Percentiles rank a stretch among this genome's conserved stretches.
phyloP scores from a whole-genome alignment of 1,140 invertebrate species.

The Octopus sinensis region DNA sequence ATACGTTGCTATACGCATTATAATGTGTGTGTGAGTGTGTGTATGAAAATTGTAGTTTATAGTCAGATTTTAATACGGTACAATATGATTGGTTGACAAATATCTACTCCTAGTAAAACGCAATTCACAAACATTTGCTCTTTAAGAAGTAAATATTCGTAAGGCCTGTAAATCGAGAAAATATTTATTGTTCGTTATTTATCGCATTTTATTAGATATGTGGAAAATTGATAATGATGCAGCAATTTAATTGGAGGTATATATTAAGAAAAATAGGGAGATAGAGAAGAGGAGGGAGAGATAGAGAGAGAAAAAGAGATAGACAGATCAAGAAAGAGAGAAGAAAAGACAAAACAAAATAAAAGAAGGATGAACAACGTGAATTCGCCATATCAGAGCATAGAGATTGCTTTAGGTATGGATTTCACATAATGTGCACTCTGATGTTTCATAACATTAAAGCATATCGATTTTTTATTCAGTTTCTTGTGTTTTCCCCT shows the following conservation, averaged over 20 bases:
- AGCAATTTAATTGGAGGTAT: background rate
- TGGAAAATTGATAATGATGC: background rate
- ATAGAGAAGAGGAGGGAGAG: constrained; percentile 8
- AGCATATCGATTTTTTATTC: too few relatives aligned
- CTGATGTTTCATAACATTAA: too few relatives aligned
- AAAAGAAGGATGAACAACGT: too few relatives aligned
- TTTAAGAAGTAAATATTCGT: background rate
- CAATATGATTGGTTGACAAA: background rate
- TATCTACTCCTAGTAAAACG: background rate
- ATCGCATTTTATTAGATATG: background rate
- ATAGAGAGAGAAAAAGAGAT: constrained; percentile 6
- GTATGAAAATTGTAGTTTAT: too few relatives aligned
- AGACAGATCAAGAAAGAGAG: background rate
- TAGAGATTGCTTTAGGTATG: too few relatives aligned
- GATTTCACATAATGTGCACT: too few relatives aligned
- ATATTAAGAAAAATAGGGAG: background rate
- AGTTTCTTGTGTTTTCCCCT: too few relatives aligned
- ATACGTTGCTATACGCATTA: too few relatives aligned
- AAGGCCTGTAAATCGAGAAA: background rate
- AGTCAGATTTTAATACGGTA: too few relatives aligned
- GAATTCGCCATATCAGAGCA: too few relatives aligned
- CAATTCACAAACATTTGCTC: background rate
- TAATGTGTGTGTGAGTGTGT: too few relatives aligned
- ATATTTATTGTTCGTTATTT: background rate
- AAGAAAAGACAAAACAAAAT: background rate